Evolutionary conservation across 1,140 invertebrate genomes (phyloP).

Genomic region (Drosophila albomicans): DNA sequence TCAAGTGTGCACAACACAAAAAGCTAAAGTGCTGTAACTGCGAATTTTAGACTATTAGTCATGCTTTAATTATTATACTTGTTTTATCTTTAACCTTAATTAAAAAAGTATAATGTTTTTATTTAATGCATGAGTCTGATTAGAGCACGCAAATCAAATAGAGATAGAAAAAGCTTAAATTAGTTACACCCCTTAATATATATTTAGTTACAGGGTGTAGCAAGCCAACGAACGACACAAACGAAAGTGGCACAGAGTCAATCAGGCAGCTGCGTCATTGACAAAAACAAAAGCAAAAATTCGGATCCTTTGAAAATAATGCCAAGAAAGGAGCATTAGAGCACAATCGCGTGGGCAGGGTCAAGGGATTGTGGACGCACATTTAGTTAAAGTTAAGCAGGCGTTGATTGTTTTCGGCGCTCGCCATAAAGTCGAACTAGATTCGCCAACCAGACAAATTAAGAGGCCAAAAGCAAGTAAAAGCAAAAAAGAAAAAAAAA

Average conservation of each 20-base stretch:
- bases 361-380: slow-evolving; percentile 3
- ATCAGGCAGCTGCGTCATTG: slow-evolving; percentile 19
- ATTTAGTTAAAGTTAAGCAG: slow-evolving; percentile 44
- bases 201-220: neutral
- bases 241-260: slow-evolving; percentile 40
- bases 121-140: neutral
- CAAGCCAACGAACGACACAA: slow-evolving; percentile 9
- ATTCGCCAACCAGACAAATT: slow-evolving; percentile 59
- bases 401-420: slow-evolving; percentile 37
- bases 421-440: slow-evolving; percentile 49
- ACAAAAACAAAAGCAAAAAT: slow-evolving; percentile 26
- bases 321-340: neutral
- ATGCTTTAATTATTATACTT: neutral
- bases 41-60: neutral
- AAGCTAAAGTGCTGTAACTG: neutral
- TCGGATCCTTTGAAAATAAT: slow-evolving; percentile 6
- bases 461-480: slow-evolving; percentile 31
- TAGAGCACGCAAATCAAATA: neutral
- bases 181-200: slow-evolving; percentile 7
- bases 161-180: neutral
- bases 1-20: slow-evolving; percentile 58
- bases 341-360: slow-evolving; percentile 11
- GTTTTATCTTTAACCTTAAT: neutral
- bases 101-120: neutral
- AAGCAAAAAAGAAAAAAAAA: slow-evolving; percentile 7